Conservation (phyloP, 2,888 invertebrate genomes). For the Brachypterus glaber region DNA sequence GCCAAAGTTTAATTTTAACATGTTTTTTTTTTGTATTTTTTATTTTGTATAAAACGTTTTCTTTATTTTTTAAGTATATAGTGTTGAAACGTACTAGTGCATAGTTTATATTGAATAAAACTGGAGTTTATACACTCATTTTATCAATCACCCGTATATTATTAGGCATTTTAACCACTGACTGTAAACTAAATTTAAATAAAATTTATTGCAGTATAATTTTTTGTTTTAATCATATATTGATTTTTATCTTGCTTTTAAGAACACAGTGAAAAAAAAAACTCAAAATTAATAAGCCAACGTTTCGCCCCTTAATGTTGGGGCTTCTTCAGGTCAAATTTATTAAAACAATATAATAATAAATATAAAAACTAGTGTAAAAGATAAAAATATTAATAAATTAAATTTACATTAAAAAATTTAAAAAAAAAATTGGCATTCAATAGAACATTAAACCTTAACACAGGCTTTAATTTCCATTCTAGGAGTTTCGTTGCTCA, state of each 20-base stretch:
- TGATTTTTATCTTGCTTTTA: conserved; percentile 5
- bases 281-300: too few relatives aligned
- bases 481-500: too few relatives aligned
- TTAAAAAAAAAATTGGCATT: too few relatives aligned
- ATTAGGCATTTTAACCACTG: conserved; percentile 24
- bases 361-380: too few relatives aligned
- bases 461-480: too few relatives aligned
- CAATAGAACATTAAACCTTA: too few relatives aligned
- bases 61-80: conserved; percentile 18
- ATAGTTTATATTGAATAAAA: conserved; percentile 28
- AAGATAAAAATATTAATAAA: too few relatives aligned
- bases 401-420: too few relatives aligned
- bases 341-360: too few relatives aligned
- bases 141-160: conserved; percentile 25
- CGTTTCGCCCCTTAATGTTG: too few relatives aligned
- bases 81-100: conserved; percentile 26
- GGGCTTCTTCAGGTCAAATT: too few relatives aligned
- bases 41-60: conserved; percentile 22
- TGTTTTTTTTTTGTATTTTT: conserved; percentile 16
- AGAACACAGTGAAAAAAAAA: conserved; percentile 3
- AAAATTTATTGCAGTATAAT: conserved; percentile 26
- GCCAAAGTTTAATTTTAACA: conserved; percentile 24
- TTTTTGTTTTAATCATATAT: too few relatives aligned
- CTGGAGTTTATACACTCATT: conserved; percentile 22
- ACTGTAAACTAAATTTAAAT: conserved; percentile 28